These are phyloP conservation scores for Aproaerema taeniolella DNA, from an alignment of 2,888 invertebrate species.

Conservation along the genomic window DNA sequence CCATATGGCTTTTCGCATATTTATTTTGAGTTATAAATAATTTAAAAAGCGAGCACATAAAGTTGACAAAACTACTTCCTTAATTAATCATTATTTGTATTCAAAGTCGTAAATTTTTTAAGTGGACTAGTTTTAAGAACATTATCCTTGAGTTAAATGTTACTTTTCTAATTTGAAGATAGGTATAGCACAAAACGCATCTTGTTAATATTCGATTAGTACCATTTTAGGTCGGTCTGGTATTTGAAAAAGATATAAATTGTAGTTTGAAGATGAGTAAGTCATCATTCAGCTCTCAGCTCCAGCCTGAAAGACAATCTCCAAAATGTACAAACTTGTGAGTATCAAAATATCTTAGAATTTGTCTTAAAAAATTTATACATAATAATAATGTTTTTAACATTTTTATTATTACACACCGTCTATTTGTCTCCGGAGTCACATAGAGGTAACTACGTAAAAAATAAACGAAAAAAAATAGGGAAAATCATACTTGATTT, in stretches of 20 bases:
- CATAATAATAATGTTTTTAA: constrained; percentile 20
- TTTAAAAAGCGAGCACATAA: too few relatives aligned
- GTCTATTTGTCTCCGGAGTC: too few relatives aligned
- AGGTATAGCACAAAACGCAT: not conserved
- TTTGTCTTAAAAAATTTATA: constrained; percentile 19
- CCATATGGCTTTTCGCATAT: too few relatives aligned
- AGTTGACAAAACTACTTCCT: not conserved
- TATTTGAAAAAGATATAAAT: too few relatives aligned
- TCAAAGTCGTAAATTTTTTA: not conserved
- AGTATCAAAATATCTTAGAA: not conserved
- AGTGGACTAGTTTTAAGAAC: not conserved
- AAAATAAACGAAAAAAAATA: too few relatives aligned
- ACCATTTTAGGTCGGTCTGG: too few relatives aligned
- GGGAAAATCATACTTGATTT: too few relatives aligned
- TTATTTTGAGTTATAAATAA: too few relatives aligned
- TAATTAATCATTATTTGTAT: not conserved
- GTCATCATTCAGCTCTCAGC: constrained; percentile 5
- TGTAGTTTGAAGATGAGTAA: too few relatives aligned
- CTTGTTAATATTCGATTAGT: constrained; percentile 16
- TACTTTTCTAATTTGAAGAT: not conserved
- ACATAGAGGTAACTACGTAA: too few relatives aligned
- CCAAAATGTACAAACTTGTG: constrained; percentile 8
- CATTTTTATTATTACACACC: too few relatives aligned
- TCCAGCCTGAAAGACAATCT: constrained; percentile 5
- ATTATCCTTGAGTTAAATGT: constrained; percentile 3